phyloP scores from a whole-genome alignment of 2,888 invertebrate genomes.

The Cynaeus angustus region DNA sequence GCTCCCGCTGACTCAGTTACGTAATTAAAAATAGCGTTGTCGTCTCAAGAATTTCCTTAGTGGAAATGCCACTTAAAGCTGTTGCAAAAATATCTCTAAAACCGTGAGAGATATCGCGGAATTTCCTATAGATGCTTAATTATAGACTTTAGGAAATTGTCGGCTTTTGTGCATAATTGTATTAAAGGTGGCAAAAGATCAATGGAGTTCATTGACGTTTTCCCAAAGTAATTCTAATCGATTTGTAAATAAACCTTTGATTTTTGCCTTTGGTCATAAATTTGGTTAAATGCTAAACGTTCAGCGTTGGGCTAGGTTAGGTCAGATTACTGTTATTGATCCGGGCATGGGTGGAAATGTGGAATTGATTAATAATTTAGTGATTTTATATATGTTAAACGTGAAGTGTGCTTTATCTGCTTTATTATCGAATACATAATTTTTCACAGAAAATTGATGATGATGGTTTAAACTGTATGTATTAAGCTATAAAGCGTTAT shows the following conservation, averaged over 20 bases:
- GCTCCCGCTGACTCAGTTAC: neutral
- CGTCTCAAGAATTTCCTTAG: conserved; percentile 9
- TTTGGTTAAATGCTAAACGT: conserved; percentile 13
- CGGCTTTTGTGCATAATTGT: conserved; percentile 11
- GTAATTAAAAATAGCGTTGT: conserved; percentile 14
- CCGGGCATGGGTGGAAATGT: conserved; percentile 3
- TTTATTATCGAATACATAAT: neutral
- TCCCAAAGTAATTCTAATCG: neutral
- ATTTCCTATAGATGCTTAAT: conserved; percentile 21
- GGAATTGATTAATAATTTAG: conserved; percentile 12
- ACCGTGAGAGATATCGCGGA: neutral
- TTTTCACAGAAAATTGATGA: neutral
- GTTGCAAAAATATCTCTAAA: conserved; percentile 3
- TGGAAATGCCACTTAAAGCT: conserved; percentile 9
- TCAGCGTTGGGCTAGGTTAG: conserved; percentile 19
- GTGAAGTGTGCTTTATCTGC: conserved; percentile 5
- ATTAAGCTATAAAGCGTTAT: neutral
- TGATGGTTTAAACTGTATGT: neutral
- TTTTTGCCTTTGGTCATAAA: conserved; percentile 18
- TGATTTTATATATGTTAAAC: neutral
- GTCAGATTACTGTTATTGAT: conserved; percentile 28
- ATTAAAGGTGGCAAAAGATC: conserved; percentile 8
- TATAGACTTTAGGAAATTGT: conserved; percentile 13
- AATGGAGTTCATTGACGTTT: conserved; percentile 23
- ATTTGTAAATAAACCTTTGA: conserved; percentile 3